Base-by-base conservation (phyloP, 2,888 invertebrate genomes). In the Chalcis sispes region DNA sequence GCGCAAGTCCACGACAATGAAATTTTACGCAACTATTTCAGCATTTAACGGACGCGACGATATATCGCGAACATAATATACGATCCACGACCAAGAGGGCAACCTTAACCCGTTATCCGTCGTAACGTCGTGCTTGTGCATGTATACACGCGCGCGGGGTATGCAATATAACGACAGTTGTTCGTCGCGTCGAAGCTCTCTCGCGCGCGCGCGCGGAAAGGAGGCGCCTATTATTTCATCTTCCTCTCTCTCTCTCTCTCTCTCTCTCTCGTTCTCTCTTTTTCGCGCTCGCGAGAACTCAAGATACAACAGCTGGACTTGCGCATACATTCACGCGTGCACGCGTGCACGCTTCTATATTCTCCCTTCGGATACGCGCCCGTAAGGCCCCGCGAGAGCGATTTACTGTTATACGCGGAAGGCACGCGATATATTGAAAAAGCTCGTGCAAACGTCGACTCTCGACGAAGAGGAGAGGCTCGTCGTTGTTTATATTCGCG, bases 391-490 rank as follows among this genome's bases (percentile, higher is more conserved):
- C n/a, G n/a, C n/a, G n/a, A n/a, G n/a, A n/a, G n/a, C n/a, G n/a
- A n/a, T 48, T 59, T 74, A 64, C 74, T 74, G 61, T 69, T 74
- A 69, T 18, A 36, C 54, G 27, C 62, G 29, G 48, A 32, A 46
- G 67, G 25, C 62, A 69, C 69, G 74, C 74, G 69, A 74, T 66
- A 73, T 65, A 69, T 69, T 56, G 67, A 58, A 69, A n/a, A 69
- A 54, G 56, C 67, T 58, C 69, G 69, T 15, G 48, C 48, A 29
- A 59, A 50, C 59, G 69, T 25, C 25, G 23, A 23, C 64, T 48
- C 62, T 23, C 15, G 8, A 2, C 8, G 13, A 18, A 36, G 20
- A 18, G 32, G 32, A 23, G 27, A 1, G 20, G 65, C n/a, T n/a
- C n/a, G n/a, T n/a, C n/a, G n/a, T n/a, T n/a, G n/a, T n/a, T n/a